A percentile compares a stretch with the other conserved stretches of the same genome.
These are phyloP conservation scores for Camelus dromedarius DNA, from an alignment of 2,113 vertebrate genomes.

Conservation along the genomic window DNA sequence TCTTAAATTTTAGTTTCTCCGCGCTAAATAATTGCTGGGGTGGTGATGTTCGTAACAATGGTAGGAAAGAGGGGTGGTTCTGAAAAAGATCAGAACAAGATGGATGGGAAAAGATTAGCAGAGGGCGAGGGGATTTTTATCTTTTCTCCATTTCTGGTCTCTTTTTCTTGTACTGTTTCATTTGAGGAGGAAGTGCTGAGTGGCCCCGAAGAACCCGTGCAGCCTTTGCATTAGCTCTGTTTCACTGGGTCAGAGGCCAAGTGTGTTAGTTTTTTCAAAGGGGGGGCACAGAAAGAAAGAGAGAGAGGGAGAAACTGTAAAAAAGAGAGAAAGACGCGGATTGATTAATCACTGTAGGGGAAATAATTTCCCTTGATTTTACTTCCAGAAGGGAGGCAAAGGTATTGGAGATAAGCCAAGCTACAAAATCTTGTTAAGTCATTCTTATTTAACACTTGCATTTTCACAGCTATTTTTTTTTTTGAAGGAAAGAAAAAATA, in stretches of 20 bases:
- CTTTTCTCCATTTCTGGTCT: neutral
- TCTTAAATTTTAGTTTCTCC: neutral
- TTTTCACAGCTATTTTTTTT: neutral
- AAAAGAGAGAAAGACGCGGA: neutral
- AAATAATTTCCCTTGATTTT: slow-evolving; percentile 30
- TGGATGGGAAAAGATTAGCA: neutral
- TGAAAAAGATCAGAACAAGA: neutral
- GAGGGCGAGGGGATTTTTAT: neutral
- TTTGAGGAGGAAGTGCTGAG: neutral
- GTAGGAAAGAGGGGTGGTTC: neutral
- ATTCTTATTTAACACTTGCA: neutral
- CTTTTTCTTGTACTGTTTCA: neutral
- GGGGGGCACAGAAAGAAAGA: neutral
- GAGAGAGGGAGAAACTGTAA: neutral
- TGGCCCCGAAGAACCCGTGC: neutral
- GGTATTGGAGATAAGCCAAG: neutral
- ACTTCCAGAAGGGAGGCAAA: neutral
- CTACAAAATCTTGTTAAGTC: neutral
- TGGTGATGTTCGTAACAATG: neutral
- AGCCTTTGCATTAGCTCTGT: neutral
- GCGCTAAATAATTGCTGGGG: neutral
- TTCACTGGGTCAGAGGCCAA: neutral
- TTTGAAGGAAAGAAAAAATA: neutral
- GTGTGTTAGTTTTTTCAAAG: neutral
- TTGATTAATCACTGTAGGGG: neutral